These are phyloP conservation scores for Oxyura jamaicensis DNA, from an alignment of 2,113 vertebrate species.

Conservation along the genomic window DNA sequence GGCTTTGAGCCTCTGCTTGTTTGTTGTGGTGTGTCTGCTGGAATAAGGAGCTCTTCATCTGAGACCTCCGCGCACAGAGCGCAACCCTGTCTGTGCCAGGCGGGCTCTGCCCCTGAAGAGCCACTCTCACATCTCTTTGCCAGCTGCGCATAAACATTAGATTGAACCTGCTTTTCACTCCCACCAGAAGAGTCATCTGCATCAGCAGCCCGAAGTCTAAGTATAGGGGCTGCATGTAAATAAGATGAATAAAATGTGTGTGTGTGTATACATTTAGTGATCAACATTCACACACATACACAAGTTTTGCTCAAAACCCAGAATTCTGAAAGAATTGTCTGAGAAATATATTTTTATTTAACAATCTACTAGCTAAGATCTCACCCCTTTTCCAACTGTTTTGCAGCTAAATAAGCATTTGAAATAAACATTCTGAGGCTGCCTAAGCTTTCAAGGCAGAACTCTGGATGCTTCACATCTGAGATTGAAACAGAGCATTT, in stretches of 20 bases:
- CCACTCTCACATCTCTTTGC: background rate
- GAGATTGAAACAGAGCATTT: background rate
- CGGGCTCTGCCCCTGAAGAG: background rate
- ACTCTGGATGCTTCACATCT: background rate
- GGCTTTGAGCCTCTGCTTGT: slow-evolving; percentile 12
- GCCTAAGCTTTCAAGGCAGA: background rate
- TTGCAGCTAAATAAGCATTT: background rate
- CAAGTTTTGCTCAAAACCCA: background rate
- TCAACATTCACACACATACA: background rate
- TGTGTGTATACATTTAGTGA: background rate
- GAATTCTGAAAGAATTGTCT: background rate
- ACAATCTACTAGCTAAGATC: background rate
- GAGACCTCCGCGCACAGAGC: background rate
- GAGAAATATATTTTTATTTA: background rate
- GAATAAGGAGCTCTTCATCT: slow-evolving; percentile 6
- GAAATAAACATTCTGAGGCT: background rate
- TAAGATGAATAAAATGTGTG: background rate
- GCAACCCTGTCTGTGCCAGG: slow-evolving; percentile 15
- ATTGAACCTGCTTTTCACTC: background rate
- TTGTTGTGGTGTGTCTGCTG: slow-evolving; percentile 28
- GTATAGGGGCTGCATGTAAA: background rate
- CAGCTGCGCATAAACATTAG: background rate
- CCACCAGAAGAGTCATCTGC: background rate
- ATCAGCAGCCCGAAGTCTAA: background rate
- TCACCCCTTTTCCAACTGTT: background rate